Base-by-base conservation (phyloP, 2,797 vertebrate genomes). In the Neosalanx taihuensis region DNA sequence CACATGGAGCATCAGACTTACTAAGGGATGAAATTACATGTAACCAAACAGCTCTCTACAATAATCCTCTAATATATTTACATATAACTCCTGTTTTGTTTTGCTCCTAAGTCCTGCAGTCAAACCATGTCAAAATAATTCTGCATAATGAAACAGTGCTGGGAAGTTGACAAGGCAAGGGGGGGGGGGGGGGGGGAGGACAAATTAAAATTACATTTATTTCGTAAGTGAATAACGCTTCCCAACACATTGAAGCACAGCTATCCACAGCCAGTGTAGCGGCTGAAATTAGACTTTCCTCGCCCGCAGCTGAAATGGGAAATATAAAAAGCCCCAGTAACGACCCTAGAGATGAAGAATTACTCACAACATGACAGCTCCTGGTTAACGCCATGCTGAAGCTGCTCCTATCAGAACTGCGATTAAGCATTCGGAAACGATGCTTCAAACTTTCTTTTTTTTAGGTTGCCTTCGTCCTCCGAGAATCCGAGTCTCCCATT, bases 161-260 rank as follows among this genome's bases (percentile, higher is more conserved):
- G 5, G 7, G 72, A 83, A 77, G 72, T 77, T 85, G 80, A 88
- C 78, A 83, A 65, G 63, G 57, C 67, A 58, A 86, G 72, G 75
- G 69, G 70, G 74, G 73, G 74, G 87, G 84, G n/a, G n/a, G n/a
- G n/a, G n/a, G n/a, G n/a, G n/a, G n/a, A n/a, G n/a, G n/a, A 78
- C 77, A 87, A 90, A 89, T 88, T 86, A 87, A 87, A 88, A 84
- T 79, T 77, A 78, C 79, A 86, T 87, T 89, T 76, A 88, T 89
- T 90, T 85, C 79, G 84, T 87, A 80, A 82, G 71, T 68, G 60
- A 69, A 49, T 64, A 82, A 79, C 72, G 67, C 74, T 59, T n/a
- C 67, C 73, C 57, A 85, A 83, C 29, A 53, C 81, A 81, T 79
- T 74, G 75, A 73, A 83, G 78, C 84, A 82, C 84, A 81, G 76